These are phyloP conservation scores for Hyles vespertilio DNA, from an alignment of 1,140 invertebrate genomes.

Conservation along the genomic window DNA sequence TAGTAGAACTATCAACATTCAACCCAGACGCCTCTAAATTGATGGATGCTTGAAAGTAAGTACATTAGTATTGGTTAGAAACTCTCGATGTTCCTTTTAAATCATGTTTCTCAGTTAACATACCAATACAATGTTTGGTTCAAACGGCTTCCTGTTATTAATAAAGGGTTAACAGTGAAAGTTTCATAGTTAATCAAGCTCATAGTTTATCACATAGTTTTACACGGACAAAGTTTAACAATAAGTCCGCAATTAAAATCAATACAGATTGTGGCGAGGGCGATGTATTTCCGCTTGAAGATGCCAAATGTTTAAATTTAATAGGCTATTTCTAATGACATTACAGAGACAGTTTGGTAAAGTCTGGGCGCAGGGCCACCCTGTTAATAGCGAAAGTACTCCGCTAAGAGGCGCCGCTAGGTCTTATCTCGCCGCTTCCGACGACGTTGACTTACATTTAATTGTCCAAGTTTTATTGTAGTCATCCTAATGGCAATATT, in stretches of 20 bases:
- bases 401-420: conserved; percentile 47
- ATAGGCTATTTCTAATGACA: conserved; percentile 42
- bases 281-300: neutral
- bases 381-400: conserved; percentile 61
- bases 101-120: no score
- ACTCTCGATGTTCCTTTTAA: no score
- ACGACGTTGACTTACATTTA: conserved; percentile 62
- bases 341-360: conserved; percentile 32
- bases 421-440: conserved; percentile 59
- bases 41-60: no score
- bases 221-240: neutral
- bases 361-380: conserved; percentile 35
- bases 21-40: no score
- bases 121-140: no score
- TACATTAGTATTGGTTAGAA: no score
- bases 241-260: no score
- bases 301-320: conserved; percentile 26
- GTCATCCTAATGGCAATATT: conserved; percentile 48
- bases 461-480: conserved; percentile 70
- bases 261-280: no score
- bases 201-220: neutral
- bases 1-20: no score
- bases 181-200: no score
- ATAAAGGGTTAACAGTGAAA: no score
- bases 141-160: no score